Evolutionary conservation across 2,888 invertebrate species (phyloP).

Genomic region (Vanessa cardui): DNA sequence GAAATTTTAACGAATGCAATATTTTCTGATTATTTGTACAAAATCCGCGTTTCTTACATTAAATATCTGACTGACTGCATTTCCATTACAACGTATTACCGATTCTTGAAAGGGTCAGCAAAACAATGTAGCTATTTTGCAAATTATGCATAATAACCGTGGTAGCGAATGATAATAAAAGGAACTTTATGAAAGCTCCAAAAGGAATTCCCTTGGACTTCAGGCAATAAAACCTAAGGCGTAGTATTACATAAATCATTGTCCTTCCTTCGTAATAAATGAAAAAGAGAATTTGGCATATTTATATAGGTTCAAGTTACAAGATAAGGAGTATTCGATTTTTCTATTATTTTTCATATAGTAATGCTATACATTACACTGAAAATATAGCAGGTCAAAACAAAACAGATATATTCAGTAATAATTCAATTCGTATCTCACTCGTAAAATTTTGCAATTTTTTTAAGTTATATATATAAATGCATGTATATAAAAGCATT

Average conservation of each 20-base stretch:
- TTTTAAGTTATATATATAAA: no score
- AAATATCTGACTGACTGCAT: no score
- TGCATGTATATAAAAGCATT: no score
- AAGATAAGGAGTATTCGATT: constrained; percentile 19
- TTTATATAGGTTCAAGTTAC: constrained; percentile 45
- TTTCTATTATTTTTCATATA: background rate
- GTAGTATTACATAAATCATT: constrained; percentile 77
- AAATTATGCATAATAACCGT: constrained; percentile 41
- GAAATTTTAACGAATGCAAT: no score
- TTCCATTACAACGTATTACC: no score
- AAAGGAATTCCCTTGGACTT: constrained; percentile 56
- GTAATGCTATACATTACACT: no score
- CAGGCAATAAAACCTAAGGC: constrained; percentile 71
- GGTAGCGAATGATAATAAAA: constrained; percentile 53
- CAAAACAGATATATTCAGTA: no score
- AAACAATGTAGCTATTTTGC: constrained; percentile 26
- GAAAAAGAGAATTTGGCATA: constrained; percentile 65
- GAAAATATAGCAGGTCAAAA: no score
- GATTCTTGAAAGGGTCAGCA: background rate
- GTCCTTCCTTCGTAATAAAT: constrained; percentile 68
- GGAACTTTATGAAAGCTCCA: constrained; percentile 55
- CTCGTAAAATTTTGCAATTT: no score
- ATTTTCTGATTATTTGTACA: no score
- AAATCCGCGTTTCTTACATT: no score
- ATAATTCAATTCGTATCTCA: no score